Evolutionary conservation across 1,140 invertebrate genomes (phyloP), one percentile per base, ranked within the genome.

Genomic region (Phymastichus coffea): DNA sequence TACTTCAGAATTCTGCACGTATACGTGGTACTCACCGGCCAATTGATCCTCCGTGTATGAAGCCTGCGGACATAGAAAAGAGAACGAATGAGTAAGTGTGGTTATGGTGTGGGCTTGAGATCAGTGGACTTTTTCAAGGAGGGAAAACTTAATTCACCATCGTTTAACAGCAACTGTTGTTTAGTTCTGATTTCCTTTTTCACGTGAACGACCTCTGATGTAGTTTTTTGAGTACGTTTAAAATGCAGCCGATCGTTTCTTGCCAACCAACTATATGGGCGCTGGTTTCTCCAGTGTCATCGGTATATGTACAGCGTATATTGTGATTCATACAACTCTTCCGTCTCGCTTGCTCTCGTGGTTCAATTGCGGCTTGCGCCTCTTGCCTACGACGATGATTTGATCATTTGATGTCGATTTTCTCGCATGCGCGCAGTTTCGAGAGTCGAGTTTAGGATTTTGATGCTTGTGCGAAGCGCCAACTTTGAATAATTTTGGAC

Each of bases 31-130:
- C 90, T 91, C 83, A 94, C 91, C 92, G 73, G 89, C 87, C 79
- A 93, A 86, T 82, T 94, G 91, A 83, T 94, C 92, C 82, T 94
- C 92, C 28, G 88, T 87, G 78, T 92, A 92, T 69, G 89, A 89
- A 73, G 88, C 90, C 92, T 94, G 84, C 57, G 86, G 88, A 61
- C 71, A 80, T 59, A 69, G 2, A 40, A 23, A 37, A 35, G 1
- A 35, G 14, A n/a, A 20, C 1, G 6, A 4, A 15, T 4, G 10
- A 10, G 4, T 8, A 40, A n/a, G 8, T 4, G 15, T 15, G 4
- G 6, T 15, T 8, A 8, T 40, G 4, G 15, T 15, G 15, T 6
- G 12, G 37, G 8, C 15, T 15, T 33, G 6, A 33, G 20, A 10
- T 30, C 14, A 20, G 0, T 7, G 3, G 14, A 2, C 15, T 25